phyloP scores from a whole-genome alignment of 1,140 invertebrate genomes.

The Drosophila suzukii region DNA sequence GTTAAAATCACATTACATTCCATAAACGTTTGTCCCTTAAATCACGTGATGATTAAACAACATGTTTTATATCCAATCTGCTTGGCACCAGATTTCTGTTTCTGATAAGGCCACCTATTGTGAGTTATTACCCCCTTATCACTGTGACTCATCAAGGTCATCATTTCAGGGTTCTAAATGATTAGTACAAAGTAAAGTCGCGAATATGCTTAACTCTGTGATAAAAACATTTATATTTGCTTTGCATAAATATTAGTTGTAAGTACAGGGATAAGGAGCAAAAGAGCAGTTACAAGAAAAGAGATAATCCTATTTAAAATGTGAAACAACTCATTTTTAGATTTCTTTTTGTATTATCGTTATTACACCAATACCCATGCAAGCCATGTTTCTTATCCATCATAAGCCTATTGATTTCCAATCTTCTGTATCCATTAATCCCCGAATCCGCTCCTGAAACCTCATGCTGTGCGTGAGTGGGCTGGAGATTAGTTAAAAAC shows the following conservation, averaged over 20 bases:
- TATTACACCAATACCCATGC: too few species aligned
- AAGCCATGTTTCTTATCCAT: too few species aligned
- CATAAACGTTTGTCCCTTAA: not conserved
- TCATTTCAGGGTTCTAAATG: not conserved
- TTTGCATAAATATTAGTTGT: slow-evolving; percentile 7
- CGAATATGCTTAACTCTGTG: slow-evolving; percentile 1
- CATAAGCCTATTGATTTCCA: too few species aligned
- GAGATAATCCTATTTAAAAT: not conserved
- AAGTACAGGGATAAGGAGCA: not conserved
- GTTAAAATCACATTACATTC: too few species aligned
- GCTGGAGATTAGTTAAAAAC: slow-evolving; percentile 37
- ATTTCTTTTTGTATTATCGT: too few species aligned
- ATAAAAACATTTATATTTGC: slow-evolving; percentile 7
- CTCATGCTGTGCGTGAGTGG: slow-evolving; percentile 42
- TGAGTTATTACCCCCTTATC: slow-evolving; percentile 17
- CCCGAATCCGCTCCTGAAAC: slow-evolving; percentile 19
- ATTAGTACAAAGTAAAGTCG: not conserved
- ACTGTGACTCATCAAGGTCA: slow-evolving; percentile 17
- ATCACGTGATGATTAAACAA: slow-evolving; percentile 12
- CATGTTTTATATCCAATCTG: slow-evolving; percentile 3
- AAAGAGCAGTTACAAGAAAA: not conserved
- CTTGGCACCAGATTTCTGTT: not conserved
- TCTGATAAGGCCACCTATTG: slow-evolving; percentile 11
- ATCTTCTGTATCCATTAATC: not conserved
- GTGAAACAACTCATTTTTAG: not conserved